These are phyloP conservation scores for Nineta flava DNA, from an alignment of 2,888 invertebrate species.

Conservation along the genomic window DNA sequence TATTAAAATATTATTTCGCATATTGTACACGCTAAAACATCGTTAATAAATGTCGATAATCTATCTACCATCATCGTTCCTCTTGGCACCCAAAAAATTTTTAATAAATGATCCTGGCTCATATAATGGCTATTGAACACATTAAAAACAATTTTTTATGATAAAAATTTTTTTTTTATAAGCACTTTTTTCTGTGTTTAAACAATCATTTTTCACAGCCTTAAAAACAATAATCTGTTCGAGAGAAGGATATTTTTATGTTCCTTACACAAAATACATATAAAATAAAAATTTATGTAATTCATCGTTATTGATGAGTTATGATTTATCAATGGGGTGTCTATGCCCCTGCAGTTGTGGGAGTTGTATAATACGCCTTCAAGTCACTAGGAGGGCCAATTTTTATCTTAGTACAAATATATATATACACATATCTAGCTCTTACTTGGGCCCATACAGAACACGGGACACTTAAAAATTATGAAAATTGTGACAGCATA, in stretches of 20 bases:
- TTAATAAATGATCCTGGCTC: too few species aligned
- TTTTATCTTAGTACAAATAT: too few species aligned
- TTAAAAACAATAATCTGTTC: too few species aligned
- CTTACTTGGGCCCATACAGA: conserved; percentile 2
- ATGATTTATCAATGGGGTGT: conserved; percentile 1
- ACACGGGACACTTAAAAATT: conserved; percentile 9
- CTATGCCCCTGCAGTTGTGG: conserved; percentile 2
- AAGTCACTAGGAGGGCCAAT: background rate
- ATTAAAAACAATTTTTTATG: background rate
- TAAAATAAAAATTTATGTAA: background rate
- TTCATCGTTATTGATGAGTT: conserved; percentile 4
- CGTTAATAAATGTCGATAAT: background rate
- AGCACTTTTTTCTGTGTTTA: background rate
- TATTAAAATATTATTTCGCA: too few species aligned
- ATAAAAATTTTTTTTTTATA: background rate
- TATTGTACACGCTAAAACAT: background rate
- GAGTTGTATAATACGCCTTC: conserved; percentile 1
- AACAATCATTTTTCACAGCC: too few species aligned
- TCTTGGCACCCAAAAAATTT: too few species aligned
- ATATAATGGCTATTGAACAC: too few species aligned
- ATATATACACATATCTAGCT: too few species aligned
- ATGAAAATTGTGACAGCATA: conserved; percentile 10
- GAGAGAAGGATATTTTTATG: too few species aligned
- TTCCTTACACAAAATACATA: background rate
- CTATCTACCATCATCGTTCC: background rate